Conservation (phyloP, 2,113 vertebrate genomes). For the Mobula birostris region DNA sequence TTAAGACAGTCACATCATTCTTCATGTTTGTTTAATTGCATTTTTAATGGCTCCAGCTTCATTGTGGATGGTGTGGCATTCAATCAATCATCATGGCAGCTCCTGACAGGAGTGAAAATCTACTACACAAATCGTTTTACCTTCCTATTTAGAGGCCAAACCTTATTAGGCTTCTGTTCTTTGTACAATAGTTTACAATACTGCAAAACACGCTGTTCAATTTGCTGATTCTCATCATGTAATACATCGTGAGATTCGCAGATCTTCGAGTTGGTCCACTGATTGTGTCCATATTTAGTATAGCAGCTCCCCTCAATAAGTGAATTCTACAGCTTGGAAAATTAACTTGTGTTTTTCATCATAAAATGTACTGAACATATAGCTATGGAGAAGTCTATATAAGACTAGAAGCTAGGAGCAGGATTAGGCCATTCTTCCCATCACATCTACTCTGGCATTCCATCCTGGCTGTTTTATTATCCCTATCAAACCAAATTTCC, state of each 20-base stretch:
- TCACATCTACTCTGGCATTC: too few species aligned
- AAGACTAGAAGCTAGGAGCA: too few species aligned
- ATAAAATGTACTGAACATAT: not conserved
- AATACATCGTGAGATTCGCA: not conserved
- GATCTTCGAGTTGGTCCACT: slow-evolving; percentile 12
- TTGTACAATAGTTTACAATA: not conserved
- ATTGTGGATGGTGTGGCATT: slow-evolving; percentile 27
- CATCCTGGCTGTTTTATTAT: too few species aligned
- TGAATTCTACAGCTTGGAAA: not conserved
- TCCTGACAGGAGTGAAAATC: slow-evolving; percentile 31
- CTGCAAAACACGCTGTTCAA: slow-evolving; percentile 3
- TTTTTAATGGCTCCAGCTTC: slow-evolving; percentile 34
- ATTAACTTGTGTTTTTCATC: not conserved
- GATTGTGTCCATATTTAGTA: not conserved
- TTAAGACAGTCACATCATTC: slow-evolving; percentile 27
- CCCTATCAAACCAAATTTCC: too few species aligned
- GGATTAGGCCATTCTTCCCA: too few species aligned
- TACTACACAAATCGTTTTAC: slow-evolving; percentile 23
- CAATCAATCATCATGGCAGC: slow-evolving; percentile 32
- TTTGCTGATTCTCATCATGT: not conserved
- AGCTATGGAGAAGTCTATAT: too few species aligned
- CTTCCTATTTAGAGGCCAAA: slow-evolving; percentile 34
- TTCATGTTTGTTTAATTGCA: slow-evolving; percentile 37
- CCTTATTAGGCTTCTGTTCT: not conserved
- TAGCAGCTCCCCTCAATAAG: not conserved